phyloP scores from a whole-genome alignment of 2,888 invertebrate genomes.

The Aplocera efformata region DNA sequence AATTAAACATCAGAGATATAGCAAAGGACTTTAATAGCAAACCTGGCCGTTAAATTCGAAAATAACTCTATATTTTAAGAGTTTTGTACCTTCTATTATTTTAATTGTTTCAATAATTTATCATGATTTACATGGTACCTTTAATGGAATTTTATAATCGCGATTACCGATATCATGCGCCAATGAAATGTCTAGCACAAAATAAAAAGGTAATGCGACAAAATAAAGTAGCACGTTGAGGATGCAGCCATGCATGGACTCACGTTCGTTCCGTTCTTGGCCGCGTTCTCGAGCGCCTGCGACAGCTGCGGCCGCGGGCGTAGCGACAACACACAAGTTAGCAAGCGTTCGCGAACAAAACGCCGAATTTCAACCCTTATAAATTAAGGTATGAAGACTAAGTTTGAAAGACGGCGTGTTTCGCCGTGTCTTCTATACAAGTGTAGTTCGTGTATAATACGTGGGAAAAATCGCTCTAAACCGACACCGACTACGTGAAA shows the following conservation, averaged over 20 bases:
- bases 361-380: constrained; percentile 23
- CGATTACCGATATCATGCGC: no score
- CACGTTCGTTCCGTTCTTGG: constrained; percentile 84
- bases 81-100: no score
- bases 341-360: constrained; percentile 58
- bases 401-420: constrained; percentile 6
- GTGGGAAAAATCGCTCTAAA: constrained; percentile 3
- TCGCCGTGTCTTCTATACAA: constrained; percentile 4
- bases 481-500: constrained; percentile 13
- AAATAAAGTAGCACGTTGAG: constrained; percentile 11
- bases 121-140: no score
- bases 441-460: neutral
- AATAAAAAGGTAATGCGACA: neutral
- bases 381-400: neutral
- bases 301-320: constrained; percentile 70
- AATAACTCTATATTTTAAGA: no score
- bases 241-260: constrained; percentile 66
- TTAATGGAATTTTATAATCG: no score
- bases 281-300: constrained; percentile 86
- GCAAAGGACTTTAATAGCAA: no score
- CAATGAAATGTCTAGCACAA: neutral
- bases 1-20: no score
- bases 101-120: no score
- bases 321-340: constrained; percentile 73
- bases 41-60: no score